These are phyloP conservation scores for Dolichomitus sp. DNA, from an alignment of 2,888 invertebrate species.

Conservation along the genomic window DNA sequence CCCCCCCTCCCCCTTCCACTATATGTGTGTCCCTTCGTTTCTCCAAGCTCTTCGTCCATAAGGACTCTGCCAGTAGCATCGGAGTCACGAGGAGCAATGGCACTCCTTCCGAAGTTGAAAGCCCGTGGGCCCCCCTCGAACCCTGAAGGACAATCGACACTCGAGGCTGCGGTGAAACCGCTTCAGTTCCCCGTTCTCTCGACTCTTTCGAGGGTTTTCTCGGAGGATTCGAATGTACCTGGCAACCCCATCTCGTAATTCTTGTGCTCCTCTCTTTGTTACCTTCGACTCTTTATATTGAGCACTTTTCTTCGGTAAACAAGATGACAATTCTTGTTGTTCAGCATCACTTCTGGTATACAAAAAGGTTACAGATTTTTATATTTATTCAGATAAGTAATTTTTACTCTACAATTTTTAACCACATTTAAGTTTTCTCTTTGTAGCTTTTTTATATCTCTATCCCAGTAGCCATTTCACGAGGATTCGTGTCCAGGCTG, in stretches of 20 bases:
- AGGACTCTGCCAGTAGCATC: constrained; percentile 47
- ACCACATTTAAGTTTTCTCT: not conserved
- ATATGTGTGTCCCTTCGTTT: constrained; percentile 46
- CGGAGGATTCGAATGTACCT: constrained; percentile 33
- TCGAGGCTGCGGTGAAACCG: constrained; percentile 54
- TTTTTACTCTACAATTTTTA: not conserved
- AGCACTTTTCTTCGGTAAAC: not conserved
- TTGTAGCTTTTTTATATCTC: not conserved
- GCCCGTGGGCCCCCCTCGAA: constrained; percentile 35
- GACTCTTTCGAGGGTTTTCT: constrained; percentile 20
- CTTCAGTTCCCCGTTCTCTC: constrained; percentile 35
- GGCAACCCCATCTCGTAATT: constrained; percentile 24
- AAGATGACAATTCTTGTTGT: not conserved
- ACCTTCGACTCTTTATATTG: not conserved
- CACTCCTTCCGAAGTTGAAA: constrained; percentile 32
- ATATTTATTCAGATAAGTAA: no score
- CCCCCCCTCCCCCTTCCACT: not conserved
- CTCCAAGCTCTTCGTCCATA: constrained; percentile 17
- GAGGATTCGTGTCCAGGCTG: constrained; percentile 12
- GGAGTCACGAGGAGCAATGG: constrained; percentile 38
- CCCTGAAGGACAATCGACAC: constrained; percentile 57
- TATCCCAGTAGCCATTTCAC: not conserved
- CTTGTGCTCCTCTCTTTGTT: not conserved
- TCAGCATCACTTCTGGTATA: not conserved
- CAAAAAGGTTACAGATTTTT: not conserved